Conservation (phyloP, 2,888 invertebrate species). For the Ochropacha duplaris region DNA sequence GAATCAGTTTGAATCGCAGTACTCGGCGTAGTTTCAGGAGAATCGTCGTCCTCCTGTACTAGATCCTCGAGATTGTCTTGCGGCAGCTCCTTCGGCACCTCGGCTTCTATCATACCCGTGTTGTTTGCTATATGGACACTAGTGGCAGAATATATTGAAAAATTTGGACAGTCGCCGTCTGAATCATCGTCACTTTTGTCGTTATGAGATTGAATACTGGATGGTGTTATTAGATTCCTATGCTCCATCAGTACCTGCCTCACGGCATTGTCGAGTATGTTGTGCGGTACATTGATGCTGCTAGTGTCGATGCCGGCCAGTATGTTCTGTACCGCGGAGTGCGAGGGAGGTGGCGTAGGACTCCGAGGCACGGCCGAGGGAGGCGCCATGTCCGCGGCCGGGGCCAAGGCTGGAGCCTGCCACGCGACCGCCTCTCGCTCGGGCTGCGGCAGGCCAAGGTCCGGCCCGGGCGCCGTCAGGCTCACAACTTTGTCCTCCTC, state of each 20-base stretch:
- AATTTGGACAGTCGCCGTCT: constrained; percentile 91
- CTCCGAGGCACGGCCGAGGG: constrained; percentile 10
- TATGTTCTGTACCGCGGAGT: constrained; percentile 35
- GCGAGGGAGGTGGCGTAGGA: constrained; percentile 11
- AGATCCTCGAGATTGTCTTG: constrained; percentile 43
- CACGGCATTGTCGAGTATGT: constrained; percentile 61
- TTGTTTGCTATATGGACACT: constrained; percentile 88
- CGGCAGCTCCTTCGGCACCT: constrained; percentile 19
- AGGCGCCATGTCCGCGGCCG: not conserved
- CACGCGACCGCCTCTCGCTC: constrained; percentile 8
- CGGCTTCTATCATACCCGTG: constrained; percentile 23
- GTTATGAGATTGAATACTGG: constrained; percentile 27
- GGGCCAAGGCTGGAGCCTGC: constrained; percentile 2
- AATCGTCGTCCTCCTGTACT: constrained; percentile 51
- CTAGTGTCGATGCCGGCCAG: constrained; percentile 47
- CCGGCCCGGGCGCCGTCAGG: constrained; percentile 5
- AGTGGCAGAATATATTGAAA: constrained; percentile 92
- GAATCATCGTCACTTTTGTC: constrained; percentile 72
- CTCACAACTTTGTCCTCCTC: constrained; percentile 39
- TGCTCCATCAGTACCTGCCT: constrained; percentile 67
- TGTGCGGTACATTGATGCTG: constrained; percentile 44
- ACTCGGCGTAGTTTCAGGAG: constrained; percentile 12
- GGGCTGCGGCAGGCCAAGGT: constrained; percentile 7
- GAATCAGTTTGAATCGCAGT: not conserved
- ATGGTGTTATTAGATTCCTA: constrained; percentile 46